A percentile compares a stretch with the other conserved stretches of the same genome.
These are phyloP conservation scores for Clupea harengus DNA, from an alignment of 2,113 vertebrate species.

Conservation along the genomic window DNA sequence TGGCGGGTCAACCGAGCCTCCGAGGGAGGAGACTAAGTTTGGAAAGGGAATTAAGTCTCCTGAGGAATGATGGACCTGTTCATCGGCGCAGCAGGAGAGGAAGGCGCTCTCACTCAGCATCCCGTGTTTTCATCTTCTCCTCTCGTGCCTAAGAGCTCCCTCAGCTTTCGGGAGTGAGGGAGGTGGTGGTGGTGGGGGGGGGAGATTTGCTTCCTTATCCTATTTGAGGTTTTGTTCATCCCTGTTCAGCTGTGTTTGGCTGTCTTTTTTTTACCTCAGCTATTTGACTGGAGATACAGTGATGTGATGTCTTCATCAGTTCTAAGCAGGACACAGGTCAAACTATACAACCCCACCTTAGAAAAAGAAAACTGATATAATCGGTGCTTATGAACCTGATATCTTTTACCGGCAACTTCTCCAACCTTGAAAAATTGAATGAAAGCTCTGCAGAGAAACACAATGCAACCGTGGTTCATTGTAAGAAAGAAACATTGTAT, in stretches of 20 bases:
- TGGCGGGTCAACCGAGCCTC: background rate
- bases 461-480: no score
- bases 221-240: background rate
- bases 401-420: background rate
- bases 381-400: background rate
- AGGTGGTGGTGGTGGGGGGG: no score
- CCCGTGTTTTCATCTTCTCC: background rate
- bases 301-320: background rate
- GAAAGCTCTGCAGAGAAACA: background rate
- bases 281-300: background rate
- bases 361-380: background rate
- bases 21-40: background rate
- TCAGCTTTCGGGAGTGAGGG: background rate
- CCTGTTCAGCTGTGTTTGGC: background rate
- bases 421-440: background rate
- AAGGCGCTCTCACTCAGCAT: background rate
- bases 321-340: background rate
- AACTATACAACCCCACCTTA: background rate
- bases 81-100: background rate
- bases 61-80: slow-evolving; percentile 2
- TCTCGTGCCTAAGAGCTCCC: background rate
- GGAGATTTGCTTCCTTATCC: background rate
- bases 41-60: slow-evolving; percentile 6
- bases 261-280: background rate
- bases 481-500: no score